These are phyloP conservation scores for Hesperophylax magnus DNA, from an alignment of 1,140 invertebrate genomes.

Conservation along the genomic window DNA sequence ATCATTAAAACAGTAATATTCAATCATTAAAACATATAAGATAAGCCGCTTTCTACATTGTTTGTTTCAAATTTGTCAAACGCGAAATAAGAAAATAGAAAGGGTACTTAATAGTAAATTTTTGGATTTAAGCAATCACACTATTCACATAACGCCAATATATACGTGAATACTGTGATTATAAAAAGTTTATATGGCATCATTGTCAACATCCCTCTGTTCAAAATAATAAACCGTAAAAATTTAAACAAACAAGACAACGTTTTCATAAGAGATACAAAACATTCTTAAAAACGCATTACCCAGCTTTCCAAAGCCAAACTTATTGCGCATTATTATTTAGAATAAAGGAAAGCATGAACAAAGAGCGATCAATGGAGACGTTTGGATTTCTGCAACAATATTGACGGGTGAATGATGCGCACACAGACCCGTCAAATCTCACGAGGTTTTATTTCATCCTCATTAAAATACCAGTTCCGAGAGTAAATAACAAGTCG, in stretches of 20 bases:
- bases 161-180: too few species aligned
- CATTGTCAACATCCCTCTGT: too few species aligned
- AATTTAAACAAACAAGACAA: constrained; percentile 3
- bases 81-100: too few species aligned
- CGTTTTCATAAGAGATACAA: background rate
- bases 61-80: too few species aligned
- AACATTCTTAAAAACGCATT: constrained; percentile 24
- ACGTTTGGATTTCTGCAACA: constrained; percentile 19
- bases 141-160: too few species aligned
- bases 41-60: too few species aligned
- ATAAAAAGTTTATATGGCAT: too few species aligned
- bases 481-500: constrained; percentile 29
- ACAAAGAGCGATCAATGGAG: constrained; percentile 17
- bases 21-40: too few species aligned
- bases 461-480: constrained; percentile 45
- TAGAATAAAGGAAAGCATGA: constrained; percentile 5
- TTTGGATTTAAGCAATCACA: too few species aligned
- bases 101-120: too few species aligned
- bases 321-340: background rate
- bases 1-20: too few species aligned
- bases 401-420: constrained; percentile 40
- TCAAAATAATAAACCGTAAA: background rate
- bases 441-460: constrained; percentile 40
- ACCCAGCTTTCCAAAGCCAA: background rate
- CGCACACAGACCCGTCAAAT: constrained; percentile 11